Evolutionary conservation across 1,140 invertebrate genomes (phyloP), one percentile per base, ranked within the genome.

Genomic region (Diprion similis): DNA sequence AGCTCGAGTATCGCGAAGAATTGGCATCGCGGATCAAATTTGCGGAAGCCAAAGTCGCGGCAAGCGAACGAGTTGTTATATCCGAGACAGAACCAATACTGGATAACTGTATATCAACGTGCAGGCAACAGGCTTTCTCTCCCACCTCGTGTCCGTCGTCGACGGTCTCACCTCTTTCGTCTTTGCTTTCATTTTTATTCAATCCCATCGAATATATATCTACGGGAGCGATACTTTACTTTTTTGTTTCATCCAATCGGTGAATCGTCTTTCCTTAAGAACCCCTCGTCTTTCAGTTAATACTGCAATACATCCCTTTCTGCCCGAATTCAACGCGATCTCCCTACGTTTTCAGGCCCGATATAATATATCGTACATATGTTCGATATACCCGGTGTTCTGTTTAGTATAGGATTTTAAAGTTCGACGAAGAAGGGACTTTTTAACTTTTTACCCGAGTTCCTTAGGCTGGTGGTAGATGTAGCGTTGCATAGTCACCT

Each of bases 101-200:
- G 51, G 51, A 59, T 59, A 59, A 59, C 51, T 59, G 51, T 59
- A 59, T 59, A 59, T 59, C 51, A 59, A 59, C 51, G 51, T 59
- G 51, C 51, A 59, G 51, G 51, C 51, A 59, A 59, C 51, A 59
- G 51, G 51, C 51, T 59, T 59, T 59, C 51, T 59, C 51, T 59
- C 51, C 51, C 51, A 59, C 51, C 51, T 59, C 9, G 51, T 15
- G n/a, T 59, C 24, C 24, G 24, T 6, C 24, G 24, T 3, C 24
- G 24, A n/a, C n/a, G 24, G 24, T 37, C 24, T 37, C 24, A 37
- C 24, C 24, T 37, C 24, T 37, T 37, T 37, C 24, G 24, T 37
- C 24, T 37, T 37, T 37, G 24, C 24, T 37, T 37, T 37, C 24
- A 37, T 37, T 37, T 37, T 37, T 37, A 37, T 37, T 6, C 24